These are phyloP conservation scores for Zele albiditarsus DNA, from an alignment of 2,888 invertebrate species.

Conservation along the genomic window DNA sequence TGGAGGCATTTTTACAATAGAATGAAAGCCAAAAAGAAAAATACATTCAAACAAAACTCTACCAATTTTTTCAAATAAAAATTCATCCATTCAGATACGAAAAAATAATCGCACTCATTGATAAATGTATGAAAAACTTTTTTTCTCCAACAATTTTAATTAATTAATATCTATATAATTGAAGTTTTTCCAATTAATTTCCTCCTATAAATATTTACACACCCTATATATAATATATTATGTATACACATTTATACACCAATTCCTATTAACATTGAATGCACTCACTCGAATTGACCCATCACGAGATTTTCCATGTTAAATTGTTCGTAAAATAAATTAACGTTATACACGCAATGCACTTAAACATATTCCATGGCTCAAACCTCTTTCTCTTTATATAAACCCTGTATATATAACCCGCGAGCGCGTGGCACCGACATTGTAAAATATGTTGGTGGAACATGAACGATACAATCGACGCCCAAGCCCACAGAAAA, in stretches of 20 bases:
- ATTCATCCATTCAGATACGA: no score
- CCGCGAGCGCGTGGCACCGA: constrained; percentile 34
- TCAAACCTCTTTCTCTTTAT: constrained; percentile 53
- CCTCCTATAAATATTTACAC: not conserved
- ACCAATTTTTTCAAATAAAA: no score
- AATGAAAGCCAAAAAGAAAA: no score
- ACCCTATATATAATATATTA: not conserved
- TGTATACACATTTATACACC: not conserved
- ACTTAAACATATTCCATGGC: constrained; percentile 65
- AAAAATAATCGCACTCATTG: no score
- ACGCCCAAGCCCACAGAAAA: constrained; percentile 15
- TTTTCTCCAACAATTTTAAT: no score
- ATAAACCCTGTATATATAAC: not conserved
- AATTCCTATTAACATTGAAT: constrained; percentile 6
- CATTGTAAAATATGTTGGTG: constrained; percentile 61
- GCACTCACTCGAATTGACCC: constrained; percentile 54
- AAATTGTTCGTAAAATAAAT: constrained; percentile 69
- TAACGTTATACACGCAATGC: constrained; percentile 67
- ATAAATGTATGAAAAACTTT: no score
- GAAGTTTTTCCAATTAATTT: not conserved
- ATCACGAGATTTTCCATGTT: constrained; percentile 56
- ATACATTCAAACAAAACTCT: no score
- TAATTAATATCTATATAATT: not conserved
- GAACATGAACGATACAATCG: constrained; percentile 59
- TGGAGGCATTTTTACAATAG: no score